A percentile compares a stretch with the other conserved stretches of the same genome.
Conservation (phyloP, 2,888 invertebrate species). For the Agrilus mali region DNA sequence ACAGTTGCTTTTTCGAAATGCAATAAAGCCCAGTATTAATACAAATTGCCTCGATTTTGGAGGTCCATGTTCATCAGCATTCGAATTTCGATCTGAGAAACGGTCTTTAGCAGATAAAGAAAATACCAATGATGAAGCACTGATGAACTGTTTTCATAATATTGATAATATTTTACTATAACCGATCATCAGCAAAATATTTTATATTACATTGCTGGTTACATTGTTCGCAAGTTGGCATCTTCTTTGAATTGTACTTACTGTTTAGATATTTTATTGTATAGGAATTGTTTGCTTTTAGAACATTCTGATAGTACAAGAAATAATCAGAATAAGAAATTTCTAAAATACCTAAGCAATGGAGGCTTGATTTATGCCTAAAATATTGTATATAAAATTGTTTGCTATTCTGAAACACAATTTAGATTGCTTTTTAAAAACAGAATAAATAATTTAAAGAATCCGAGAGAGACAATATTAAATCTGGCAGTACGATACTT, state of each 20-base stretch:
- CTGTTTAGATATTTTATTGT: background rate
- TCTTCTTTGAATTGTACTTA: background rate
- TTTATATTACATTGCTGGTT: constrained; percentile 9
- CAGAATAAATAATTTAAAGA: too few species aligned
- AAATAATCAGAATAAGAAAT: too few species aligned
- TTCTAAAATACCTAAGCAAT: too few species aligned
- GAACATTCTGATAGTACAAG: too few species aligned
- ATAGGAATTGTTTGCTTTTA: too few species aligned
- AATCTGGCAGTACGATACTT: too few species aligned
- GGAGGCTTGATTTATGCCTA: too few species aligned
- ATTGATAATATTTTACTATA: background rate
- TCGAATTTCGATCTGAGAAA: constrained; percentile 8
- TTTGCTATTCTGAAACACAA: too few species aligned
- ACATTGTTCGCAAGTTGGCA: constrained; percentile 5
- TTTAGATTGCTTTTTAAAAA: too few species aligned
- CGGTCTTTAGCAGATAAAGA: background rate
- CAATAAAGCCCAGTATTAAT: constrained; percentile 12
- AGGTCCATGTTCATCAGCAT: constrained; percentile 3
- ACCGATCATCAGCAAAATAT: constrained; percentile 7
- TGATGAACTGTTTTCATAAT: background rate
- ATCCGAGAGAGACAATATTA: too few species aligned
- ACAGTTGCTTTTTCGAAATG: constrained; percentile 13
- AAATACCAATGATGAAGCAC: background rate
- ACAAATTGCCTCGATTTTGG: constrained; percentile 8
- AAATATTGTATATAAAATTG: too few species aligned